Conservation (phyloP, 2,113 vertebrate species). For the Copsychus sechellarum region DNA sequence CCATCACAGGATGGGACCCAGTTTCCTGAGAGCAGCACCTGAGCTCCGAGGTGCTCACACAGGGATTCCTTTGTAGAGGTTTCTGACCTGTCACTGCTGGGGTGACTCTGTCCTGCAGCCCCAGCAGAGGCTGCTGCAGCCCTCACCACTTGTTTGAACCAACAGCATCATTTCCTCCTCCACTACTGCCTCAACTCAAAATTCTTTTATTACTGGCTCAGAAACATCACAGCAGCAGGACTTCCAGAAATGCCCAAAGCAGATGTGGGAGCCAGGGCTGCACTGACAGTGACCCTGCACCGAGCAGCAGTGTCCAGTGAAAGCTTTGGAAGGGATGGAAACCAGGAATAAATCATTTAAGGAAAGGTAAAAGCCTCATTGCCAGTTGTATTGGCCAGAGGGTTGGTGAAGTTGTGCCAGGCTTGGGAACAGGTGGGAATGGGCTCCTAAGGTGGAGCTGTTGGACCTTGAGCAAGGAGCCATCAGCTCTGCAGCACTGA, state of each 20-base stretch:
- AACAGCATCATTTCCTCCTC: neutral
- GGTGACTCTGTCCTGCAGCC: neutral
- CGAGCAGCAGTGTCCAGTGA: neutral
- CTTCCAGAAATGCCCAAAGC: neutral
- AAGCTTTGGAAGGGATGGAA: neutral
- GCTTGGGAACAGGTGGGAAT: neutral
- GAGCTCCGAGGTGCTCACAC: neutral
- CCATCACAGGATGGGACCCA: neutral
- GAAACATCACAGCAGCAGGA: neutral
- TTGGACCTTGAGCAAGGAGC: neutral
- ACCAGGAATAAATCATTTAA: neutral
- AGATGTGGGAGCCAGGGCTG: neutral
- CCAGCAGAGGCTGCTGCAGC: neutral
- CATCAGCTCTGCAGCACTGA: neutral
- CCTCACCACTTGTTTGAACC: neutral
- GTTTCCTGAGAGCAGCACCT: neutral
- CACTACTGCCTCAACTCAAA: neutral
- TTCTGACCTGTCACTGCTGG: neutral
- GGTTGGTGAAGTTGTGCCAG: neutral
- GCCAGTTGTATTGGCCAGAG: neutral
- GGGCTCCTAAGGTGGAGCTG: neutral
- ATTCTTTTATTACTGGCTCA: neutral
- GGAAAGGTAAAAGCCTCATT: neutral
- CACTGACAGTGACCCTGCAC: neutral
- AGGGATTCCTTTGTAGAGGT: neutral